phyloP scores from a whole-genome alignment of 2,113 vertebrate species.

The Tupaia chinensis region DNA sequence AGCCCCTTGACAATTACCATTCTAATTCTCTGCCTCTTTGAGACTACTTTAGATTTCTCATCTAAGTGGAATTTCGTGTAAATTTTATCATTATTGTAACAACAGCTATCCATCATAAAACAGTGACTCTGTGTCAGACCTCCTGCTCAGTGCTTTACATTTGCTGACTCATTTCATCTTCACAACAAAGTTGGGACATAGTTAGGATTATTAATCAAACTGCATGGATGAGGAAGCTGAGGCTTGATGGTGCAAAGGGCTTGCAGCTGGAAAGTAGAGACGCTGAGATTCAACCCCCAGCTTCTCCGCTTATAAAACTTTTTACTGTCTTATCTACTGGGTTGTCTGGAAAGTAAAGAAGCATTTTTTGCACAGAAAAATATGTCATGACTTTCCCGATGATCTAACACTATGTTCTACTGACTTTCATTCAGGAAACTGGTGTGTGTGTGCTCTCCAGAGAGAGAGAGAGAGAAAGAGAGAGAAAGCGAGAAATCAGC shows the following conservation, averaged over 20 bases:
- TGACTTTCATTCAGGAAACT: not conserved
- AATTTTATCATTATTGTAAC: not conserved
- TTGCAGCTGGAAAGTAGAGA: not conserved
- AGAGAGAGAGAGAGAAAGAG: too few relatives aligned
- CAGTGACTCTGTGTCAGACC: not conserved
- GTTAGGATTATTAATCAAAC: not conserved
- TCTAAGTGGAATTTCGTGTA: not conserved
- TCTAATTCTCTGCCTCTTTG: not conserved
- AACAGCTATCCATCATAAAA: not conserved
- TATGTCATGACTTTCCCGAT: too few relatives aligned
- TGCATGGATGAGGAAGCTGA: not conserved
- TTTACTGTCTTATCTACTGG: not conserved
- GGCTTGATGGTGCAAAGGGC: not conserved
- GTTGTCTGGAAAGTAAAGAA: too few relatives aligned
- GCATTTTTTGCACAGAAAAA: too few relatives aligned
- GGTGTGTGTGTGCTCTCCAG: too few relatives aligned
- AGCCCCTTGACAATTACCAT: not conserved
- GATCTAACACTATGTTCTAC: not conserved
- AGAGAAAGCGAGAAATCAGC: too few relatives aligned
- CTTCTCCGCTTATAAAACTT: not conserved
- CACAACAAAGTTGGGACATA: not conserved
- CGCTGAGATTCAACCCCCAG: not conserved
- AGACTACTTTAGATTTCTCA: not conserved
- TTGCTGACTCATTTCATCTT: not conserved
- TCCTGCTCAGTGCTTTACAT: not conserved